These are phyloP conservation scores for Cephus pygmeus DNA, from an alignment of 2,888 invertebrate genomes.

Conservation along the genomic window DNA sequence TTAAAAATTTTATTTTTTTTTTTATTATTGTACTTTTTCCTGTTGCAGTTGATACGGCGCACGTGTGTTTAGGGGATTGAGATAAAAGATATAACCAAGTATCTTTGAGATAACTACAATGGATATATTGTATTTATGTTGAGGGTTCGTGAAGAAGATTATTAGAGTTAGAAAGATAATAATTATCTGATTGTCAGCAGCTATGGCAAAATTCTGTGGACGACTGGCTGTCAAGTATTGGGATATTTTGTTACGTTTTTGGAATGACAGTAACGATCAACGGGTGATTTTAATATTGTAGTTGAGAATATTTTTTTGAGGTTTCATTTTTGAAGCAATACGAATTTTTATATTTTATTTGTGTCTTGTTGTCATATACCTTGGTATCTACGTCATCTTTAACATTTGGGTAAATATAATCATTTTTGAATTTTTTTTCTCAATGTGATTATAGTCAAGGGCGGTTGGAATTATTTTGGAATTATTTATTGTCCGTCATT, in stretches of 20 bases:
- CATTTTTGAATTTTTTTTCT: not conserved
- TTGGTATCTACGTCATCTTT: not conserved
- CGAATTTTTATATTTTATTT: not conserved
- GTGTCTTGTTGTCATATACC: too few relatives aligned
- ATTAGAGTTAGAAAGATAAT: not conserved
- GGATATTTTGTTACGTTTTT: constrained; percentile 19
- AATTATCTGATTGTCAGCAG: not conserved
- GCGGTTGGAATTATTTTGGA: too few relatives aligned
- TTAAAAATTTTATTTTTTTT: not conserved
- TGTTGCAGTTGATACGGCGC: not conserved
- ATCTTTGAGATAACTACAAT: not conserved
- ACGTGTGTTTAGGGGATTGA: not conserved
- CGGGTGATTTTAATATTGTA: not conserved
- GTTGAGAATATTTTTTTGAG: not conserved
- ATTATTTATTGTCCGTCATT: not conserved
- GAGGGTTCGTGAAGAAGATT: not conserved
- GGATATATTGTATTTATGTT: not conserved
- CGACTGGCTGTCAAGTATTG: constrained; percentile 17
- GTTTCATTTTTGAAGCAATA: not conserved
- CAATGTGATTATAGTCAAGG: too few relatives aligned
- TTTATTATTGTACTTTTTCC: not conserved
- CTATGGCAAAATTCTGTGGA: constrained; percentile 17
- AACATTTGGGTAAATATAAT: not conserved
- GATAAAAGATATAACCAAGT: not conserved
- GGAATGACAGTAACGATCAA: constrained; percentile 9